phyloP scores from a whole-genome alignment of 1,140 invertebrate species.

The Drosophila prosaltans region DNA sequence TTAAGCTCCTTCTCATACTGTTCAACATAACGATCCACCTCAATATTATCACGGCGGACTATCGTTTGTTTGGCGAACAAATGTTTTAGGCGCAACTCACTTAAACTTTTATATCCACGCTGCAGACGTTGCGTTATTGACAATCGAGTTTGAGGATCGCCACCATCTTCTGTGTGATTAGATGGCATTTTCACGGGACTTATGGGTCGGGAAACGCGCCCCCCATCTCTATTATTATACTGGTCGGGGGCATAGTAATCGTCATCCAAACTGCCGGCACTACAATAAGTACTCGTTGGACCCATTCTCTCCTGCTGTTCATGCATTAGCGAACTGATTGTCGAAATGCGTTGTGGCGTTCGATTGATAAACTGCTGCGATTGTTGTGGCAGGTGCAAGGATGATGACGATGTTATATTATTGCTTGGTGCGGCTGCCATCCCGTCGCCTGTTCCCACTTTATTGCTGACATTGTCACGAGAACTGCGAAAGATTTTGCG shows the following conservation, averaged over 20 bases:
- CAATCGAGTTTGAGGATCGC: background rate
- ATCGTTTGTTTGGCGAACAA: conserved; percentile 73
- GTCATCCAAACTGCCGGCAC: conserved; percentile 73
- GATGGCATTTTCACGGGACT: conserved; percentile 54
- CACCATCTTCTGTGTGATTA: background rate
- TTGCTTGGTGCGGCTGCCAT: background rate
- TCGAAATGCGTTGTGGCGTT: conserved; percentile 73
- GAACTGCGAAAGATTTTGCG: conserved; percentile 71
- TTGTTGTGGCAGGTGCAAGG: conserved; percentile 23
- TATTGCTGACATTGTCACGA: conserved; percentile 35
- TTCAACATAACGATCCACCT: conserved; percentile 69
- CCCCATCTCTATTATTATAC: background rate
- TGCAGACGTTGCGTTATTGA: conserved; percentile 61
- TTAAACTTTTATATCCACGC: conserved; percentile 69
- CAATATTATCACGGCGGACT: conserved; percentile 60
- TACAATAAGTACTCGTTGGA: conserved; percentile 55
- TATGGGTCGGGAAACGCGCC: conserved; percentile 50
- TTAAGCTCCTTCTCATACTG: conserved; percentile 69
- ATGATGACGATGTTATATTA: conserved; percentile 1
- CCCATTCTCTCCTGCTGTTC: conserved; percentile 25
- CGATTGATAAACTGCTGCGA: conserved; percentile 71
- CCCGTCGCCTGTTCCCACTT: background rate
- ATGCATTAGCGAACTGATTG: conserved; percentile 74
- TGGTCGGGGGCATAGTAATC: conserved; percentile 68
- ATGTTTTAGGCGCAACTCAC: conserved; percentile 72